Percentiles rank a stretch among this genome's conserved stretches.
Conservation (phyloP, 1,140 invertebrate genomes). For the Ips typographus region DNA sequence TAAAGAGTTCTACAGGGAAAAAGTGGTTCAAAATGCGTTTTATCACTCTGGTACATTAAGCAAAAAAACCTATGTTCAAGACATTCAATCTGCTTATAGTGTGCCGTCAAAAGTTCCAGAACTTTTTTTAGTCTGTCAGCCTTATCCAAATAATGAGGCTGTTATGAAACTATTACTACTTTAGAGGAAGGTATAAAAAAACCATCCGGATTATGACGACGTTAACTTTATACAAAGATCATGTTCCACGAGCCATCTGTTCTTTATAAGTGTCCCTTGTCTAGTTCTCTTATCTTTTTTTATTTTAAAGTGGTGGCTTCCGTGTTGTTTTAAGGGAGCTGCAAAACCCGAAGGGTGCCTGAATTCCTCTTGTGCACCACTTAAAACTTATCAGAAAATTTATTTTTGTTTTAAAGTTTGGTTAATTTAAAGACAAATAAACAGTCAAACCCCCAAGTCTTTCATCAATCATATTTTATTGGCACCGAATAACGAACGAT, state of each 20-base stretch:
- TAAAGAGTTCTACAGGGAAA: not conserved
- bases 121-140: not conserved
- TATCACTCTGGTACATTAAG: not conserved
- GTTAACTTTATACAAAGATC: slow-evolving; percentile 13
- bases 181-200: not conserved
- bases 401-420: not conserved
- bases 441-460: not conserved
- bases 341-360: not conserved
- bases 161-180: not conserved
- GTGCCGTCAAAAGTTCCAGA: not conserved
- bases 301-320: slow-evolving; percentile 14
- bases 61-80: not conserved
- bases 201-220: slow-evolving; percentile 6
- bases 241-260: slow-evolving; percentile 9
- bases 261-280: slow-evolving; percentile 8
- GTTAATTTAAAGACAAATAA: not conserved
- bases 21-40: not conserved
- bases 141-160: not conserved
- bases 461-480: not conserved
- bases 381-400: not conserved
- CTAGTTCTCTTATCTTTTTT: not conserved
- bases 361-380: not conserved
- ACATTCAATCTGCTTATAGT: not conserved
- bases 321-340: not conserved
- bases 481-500: not conserved